These are phyloP conservation scores for Eretmocerus hayati DNA, from an alignment of 2,888 invertebrate genomes.

Conservation along the genomic window DNA sequence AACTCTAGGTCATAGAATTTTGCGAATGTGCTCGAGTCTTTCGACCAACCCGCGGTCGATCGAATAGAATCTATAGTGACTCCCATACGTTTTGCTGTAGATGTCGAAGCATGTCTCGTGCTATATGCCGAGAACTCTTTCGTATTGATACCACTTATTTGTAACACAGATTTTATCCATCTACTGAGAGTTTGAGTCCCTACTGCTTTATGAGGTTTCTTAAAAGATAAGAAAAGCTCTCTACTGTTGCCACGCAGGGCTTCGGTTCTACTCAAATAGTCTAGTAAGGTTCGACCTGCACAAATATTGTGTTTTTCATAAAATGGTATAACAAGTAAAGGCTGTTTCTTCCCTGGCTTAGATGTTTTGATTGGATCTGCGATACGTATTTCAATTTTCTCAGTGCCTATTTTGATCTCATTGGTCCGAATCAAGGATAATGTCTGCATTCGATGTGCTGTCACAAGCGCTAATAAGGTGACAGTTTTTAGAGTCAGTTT, in stretches of 20 bases:
- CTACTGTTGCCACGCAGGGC: background rate
- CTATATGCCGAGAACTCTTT: conserved; percentile 10
- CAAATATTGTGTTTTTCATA: conserved; percentile 16
- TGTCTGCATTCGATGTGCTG: conserved; percentile 22
- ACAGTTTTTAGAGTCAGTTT: conserved; percentile 13
- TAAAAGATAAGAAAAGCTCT: conserved; percentile 1
- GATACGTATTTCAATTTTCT: conserved; percentile 13
- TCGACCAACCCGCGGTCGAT: conserved; percentile 10
- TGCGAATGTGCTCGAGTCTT: background rate
- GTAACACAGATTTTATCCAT: conserved; percentile 10
- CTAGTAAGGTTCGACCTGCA: conserved; percentile 8
- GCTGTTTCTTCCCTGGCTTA: conserved; percentile 5
- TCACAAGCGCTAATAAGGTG: conserved; percentile 17
- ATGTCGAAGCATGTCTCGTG: conserved; percentile 13
- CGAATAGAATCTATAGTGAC: conserved; percentile 9
- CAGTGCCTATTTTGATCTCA: background rate
- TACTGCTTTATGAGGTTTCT: conserved; percentile 8
- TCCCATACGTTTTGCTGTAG: conserved; percentile 8
- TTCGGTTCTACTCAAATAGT: conserved; percentile 1
- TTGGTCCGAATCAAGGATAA: background rate
- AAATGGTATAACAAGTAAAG: conserved; percentile 16
- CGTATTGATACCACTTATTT: conserved; percentile 11
- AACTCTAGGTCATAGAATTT: conserved; percentile 5
- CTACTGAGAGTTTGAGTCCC: conserved; percentile 7
- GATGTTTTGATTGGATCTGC: conserved; percentile 20